Evolutionary conservation across 2,113 vertebrate genomes (phyloP).

Genomic region (Alligator mississippiensis): DNA sequence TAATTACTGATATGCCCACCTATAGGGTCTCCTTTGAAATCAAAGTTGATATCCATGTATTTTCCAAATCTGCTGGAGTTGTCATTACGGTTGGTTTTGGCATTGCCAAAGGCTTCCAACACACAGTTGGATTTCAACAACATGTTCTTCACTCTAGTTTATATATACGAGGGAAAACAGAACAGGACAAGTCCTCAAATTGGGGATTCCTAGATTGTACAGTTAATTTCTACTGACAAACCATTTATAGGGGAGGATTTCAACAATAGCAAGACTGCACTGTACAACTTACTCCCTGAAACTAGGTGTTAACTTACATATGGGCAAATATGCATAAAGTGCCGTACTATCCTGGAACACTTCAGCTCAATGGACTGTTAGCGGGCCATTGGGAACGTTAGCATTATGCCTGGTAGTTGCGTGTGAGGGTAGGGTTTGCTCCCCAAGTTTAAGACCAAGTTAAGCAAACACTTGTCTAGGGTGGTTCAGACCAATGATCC

Average conservation of each 20-base stretch:
- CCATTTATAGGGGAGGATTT: not conserved
- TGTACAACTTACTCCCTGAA: not conserved
- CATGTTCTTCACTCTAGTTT: constrained; percentile 92
- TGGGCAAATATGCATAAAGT: not conserved
- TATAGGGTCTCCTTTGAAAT: constrained; percentile 98
- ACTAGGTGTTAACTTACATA: not conserved
- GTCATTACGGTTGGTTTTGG: constrained; percentile 98
- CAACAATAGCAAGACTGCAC: not conserved
- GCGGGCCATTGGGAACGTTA: not conserved
- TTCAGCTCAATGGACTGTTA: not conserved
- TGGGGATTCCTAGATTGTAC: fast-evolving
- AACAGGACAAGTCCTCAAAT: not conserved
- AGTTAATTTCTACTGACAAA: not conserved
- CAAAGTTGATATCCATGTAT: constrained; percentile 99
- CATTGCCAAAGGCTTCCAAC: constrained; percentile 96
- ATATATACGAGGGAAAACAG: not conserved
- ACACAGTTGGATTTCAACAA: constrained; percentile 98
- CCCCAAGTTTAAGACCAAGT: too few relatives aligned
- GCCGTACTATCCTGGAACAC: not conserved
- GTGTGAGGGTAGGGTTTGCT: too few relatives aligned
- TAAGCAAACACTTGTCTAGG: too few relatives aligned
- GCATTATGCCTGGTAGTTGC: too few relatives aligned
- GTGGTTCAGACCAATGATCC: too few relatives aligned
- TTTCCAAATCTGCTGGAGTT: constrained; percentile 99
- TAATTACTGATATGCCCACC: constrained; percentile 99